Percentiles rank a stretch among this genome's conserved stretches.
These are phyloP conservation scores for Tortricodes alternella DNA, from an alignment of 2,888 invertebrate genomes.

Conservation along the genomic window DNA sequence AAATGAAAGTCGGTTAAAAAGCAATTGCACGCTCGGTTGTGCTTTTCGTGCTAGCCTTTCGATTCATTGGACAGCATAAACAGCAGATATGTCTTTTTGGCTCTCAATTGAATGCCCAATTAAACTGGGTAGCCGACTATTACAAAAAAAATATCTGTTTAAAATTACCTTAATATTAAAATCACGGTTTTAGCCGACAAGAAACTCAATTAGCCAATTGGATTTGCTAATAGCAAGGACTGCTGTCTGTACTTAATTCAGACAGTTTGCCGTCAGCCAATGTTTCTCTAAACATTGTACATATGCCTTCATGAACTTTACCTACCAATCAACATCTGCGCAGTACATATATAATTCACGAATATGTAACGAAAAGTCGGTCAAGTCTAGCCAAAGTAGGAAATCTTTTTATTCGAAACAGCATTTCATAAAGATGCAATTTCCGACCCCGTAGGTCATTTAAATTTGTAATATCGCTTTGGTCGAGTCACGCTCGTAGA, in stretches of 20 bases:
- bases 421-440: background rate
- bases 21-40: too few species aligned
- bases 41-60: too few species aligned
- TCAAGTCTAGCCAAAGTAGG: too few species aligned
- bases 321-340: too few species aligned
- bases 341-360: background rate
- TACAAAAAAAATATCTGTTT: background rate
- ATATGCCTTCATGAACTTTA: too few species aligned
- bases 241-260: constrained; percentile 8
- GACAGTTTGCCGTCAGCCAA: background rate
- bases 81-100: too few species aligned
- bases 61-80: too few species aligned
- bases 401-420: background rate
- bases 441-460: background rate
- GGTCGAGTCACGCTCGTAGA: constrained; percentile 1
- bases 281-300: background rate
- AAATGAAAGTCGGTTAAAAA: too few species aligned
- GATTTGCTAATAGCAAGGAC: too few species aligned
- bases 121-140: too few species aligned
- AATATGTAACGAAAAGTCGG: too few species aligned
- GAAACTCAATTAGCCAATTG: constrained; percentile 19
- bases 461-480: background rate
- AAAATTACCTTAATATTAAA: constrained; percentile 5
- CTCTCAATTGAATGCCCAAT: too few species aligned
- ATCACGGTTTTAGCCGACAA: constrained; percentile 1